phyloP scores from a whole-genome alignment of 2,797 vertebrate genomes.

The Eulemur coronatus region DNA sequence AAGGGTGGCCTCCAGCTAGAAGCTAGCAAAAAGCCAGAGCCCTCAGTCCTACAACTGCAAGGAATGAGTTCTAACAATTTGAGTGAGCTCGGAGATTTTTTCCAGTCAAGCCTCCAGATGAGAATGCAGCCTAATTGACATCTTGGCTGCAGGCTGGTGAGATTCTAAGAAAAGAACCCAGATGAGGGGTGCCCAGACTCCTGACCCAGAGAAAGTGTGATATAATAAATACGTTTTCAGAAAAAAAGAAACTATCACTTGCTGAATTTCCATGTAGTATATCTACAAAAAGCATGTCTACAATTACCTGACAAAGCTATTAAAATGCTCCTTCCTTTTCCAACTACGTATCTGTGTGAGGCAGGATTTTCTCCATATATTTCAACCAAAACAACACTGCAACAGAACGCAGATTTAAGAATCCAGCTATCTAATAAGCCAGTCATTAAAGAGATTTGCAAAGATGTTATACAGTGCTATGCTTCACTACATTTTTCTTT shows the following conservation, averaged over 20 bases:
- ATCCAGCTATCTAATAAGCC: neutral
- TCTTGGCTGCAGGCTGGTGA: neutral
- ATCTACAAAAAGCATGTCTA: neutral
- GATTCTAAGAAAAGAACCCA: neutral
- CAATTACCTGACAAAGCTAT: conserved; percentile 9
- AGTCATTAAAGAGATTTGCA: neutral
- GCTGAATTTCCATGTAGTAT: neutral
- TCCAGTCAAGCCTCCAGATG: neutral
- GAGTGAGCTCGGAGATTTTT: neutral
- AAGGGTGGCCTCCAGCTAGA: neutral
- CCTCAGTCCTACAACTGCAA: neutral
- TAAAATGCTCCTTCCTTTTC: neutral
- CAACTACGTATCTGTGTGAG: neutral
- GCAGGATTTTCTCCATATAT: neutral
- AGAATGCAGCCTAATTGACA: neutral
- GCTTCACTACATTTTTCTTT: neutral
- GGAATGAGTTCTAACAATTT: neutral
- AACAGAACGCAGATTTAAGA: conserved; percentile 7
- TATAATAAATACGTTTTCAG: neutral
- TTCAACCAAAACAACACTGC: neutral
- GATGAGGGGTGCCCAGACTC: neutral
- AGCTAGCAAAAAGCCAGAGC: neutral
- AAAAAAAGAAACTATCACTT: neutral
- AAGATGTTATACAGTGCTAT: neutral
- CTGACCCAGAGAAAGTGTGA: neutral